Conservation (phyloP, 2,888 invertebrate genomes). For the Clepsis dumicolana region DNA sequence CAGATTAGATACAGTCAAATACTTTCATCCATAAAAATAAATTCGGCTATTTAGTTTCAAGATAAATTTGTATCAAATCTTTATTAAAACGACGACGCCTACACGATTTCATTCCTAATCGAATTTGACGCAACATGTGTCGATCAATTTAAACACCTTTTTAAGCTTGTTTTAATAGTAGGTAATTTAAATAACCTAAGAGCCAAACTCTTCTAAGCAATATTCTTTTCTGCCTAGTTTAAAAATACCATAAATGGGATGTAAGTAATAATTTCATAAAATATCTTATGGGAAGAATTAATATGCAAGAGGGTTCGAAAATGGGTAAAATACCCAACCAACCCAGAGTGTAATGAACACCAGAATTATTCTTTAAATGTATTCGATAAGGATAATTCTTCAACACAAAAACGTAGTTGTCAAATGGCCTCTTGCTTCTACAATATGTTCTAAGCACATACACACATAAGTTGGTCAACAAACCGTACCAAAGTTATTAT, state of each 20-base stretch:
- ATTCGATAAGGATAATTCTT: not conserved
- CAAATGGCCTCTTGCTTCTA: not conserved
- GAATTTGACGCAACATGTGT: not conserved
- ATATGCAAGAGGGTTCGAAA: not conserved
- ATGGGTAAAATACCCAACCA: not conserved
- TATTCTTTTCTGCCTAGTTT: not conserved
- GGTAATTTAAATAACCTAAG: not conserved
- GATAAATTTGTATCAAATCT: constrained; percentile 26
- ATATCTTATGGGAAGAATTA: not conserved
- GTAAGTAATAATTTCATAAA: not conserved
- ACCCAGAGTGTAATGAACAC: not conserved
- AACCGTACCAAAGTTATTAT: constrained; percentile 36
- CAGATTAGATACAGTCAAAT: constrained; percentile 26
- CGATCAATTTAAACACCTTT: not conserved
- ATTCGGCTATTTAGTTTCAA: constrained; percentile 26
- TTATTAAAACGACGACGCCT: constrained; percentile 23
- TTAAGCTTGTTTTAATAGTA: not conserved
- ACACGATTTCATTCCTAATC: constrained; percentile 10
- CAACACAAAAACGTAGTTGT: not conserved
- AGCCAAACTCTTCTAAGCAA: not conserved
- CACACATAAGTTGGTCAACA: constrained; percentile 40
- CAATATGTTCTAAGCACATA: not conserved
- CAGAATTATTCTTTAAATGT: not conserved
- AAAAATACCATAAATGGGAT: not conserved
- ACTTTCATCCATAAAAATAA: constrained; percentile 36